Conservation (phyloP, 35 echinoderm and acorn worm species). For the Nesometra sesokonis region DNA sequence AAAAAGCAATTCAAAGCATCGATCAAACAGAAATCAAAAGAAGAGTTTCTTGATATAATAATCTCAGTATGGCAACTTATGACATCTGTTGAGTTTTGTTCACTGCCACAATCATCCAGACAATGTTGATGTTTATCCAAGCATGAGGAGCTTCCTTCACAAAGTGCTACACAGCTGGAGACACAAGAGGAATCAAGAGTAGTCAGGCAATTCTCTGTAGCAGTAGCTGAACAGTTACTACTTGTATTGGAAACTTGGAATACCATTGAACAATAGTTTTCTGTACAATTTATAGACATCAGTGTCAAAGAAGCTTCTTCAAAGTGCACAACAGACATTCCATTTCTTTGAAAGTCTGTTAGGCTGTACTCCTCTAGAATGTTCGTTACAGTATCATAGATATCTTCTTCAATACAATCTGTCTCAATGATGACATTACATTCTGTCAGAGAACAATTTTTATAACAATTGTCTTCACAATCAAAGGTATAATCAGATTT, state of each 20-base stretch:
- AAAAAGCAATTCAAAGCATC: neutral
- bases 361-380: neutral
- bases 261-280: neutral
- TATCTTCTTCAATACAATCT: neutral
- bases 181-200: neutral
- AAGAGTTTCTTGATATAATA: neutral
- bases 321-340: neutral
- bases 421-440: neutral
- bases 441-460: neutral
- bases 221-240: neutral
- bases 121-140: neutral
- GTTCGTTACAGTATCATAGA: neutral
- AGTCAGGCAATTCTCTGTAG: neutral
- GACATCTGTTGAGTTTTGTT: neutral
- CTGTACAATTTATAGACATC: neutral
- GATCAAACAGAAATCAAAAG: neutral
- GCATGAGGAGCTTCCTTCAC: neutral
- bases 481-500: neutral
- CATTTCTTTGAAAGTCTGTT: neutral
- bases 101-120: neutral
- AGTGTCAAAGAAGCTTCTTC: neutral
- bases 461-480: neutral
- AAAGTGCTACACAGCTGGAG: neutral
- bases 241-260: neutral
- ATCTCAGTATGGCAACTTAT: neutral